Evolutionary conservation across 1,140 invertebrate species (phyloP).

Genomic region (Brachionus rubens): DNA sequence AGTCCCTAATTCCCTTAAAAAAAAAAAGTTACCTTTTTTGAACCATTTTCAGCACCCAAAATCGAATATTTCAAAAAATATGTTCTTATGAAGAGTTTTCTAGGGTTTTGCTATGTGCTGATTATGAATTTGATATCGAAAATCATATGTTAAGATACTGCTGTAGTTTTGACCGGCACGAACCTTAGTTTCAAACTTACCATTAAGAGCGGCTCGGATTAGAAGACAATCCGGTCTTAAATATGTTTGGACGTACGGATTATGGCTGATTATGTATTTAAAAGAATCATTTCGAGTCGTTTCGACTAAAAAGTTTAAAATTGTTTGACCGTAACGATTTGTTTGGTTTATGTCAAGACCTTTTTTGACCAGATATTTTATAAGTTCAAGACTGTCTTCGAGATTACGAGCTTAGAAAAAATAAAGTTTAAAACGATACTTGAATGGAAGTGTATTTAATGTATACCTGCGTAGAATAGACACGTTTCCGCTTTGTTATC

Average conservation of each 20-base stretch:
- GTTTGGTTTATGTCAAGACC: neutral
- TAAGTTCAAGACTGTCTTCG: neutral
- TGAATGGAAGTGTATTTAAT: no score
- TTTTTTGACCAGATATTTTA: neutral
- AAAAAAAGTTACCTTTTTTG: no score
- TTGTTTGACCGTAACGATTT: neutral
- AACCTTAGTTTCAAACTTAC: neutral
- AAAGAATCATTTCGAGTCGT: neutral
- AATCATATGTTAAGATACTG: no score
- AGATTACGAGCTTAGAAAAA: neutral
- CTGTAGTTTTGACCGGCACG: no score
- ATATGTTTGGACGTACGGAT: neutral
- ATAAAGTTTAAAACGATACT: no score
- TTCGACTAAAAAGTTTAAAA: conserved; percentile 9
- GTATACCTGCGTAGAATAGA: conserved; percentile 44
- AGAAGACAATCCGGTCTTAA: neutral
- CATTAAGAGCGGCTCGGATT: neutral
- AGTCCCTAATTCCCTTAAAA: no score
- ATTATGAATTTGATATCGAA: no score
- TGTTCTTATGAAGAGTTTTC: no score
- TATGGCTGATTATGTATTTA: neutral
- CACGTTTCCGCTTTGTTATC: conserved; percentile 28
- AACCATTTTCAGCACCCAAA: no score
- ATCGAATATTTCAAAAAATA: no score
- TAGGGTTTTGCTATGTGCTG: no score